Evolutionary conservation across 2,797 vertebrate genomes (phyloP).

Genomic region (Leucoraja ocellata): DNA sequence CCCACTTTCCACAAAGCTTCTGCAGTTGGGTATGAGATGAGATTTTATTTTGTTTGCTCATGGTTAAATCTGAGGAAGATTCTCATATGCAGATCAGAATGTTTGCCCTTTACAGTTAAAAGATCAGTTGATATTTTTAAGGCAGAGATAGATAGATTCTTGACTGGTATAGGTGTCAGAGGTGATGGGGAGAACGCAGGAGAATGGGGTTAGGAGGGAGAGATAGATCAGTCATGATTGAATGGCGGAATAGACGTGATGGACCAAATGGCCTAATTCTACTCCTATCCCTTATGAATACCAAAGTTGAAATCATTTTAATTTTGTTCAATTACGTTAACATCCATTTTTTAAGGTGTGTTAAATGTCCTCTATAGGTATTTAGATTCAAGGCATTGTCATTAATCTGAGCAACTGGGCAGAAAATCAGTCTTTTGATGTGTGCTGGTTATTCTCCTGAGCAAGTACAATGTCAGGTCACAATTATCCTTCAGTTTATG

Average conservation of each 20-base stretch:
- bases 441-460: neutral
- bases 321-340: neutral
- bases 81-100: neutral
- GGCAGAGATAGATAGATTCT: too few relatives aligned
- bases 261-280: too few relatives aligned
- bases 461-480: neutral
- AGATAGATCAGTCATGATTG: too few relatives aligned
- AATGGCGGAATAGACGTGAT: too few relatives aligned
- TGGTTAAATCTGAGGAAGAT: neutral
- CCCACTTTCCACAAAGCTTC: neutral
- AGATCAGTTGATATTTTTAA: too few relatives aligned
- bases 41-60: neutral
- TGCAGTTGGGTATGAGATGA: neutral
- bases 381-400: neutral
- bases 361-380: neutral
- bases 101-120: neutral
- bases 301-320: neutral
- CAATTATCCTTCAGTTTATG: neutral
- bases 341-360: neutral
- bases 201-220: too few relatives aligned
- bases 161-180: too few relatives aligned
- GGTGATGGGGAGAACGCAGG: too few relatives aligned
- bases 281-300: neutral
- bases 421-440: neutral
- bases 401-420: neutral